Evolutionary conservation across 1,140 invertebrate species (phyloP).

Genomic region (Lasioglossum albipes): DNA sequence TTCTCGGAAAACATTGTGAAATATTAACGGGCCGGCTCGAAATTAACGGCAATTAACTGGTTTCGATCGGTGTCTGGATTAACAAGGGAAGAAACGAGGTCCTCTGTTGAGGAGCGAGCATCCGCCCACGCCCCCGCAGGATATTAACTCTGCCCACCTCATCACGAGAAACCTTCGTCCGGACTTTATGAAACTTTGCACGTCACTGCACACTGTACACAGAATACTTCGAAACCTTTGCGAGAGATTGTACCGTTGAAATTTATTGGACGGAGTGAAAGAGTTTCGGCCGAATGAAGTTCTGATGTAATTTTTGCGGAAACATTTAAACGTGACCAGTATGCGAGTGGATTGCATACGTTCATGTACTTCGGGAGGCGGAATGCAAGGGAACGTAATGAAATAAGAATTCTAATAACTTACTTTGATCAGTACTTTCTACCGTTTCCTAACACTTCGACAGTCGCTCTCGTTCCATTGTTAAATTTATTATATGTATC

Average conservation of each 20-base stretch:
- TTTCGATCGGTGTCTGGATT: background rate
- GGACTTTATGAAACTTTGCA: background rate
- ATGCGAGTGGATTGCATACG: no score
- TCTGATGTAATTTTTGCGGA: no score
- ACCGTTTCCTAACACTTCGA: no score
- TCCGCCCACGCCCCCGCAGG: background rate
- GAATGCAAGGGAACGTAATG: no score
- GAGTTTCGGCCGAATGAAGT: no score
- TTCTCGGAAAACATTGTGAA: background rate
- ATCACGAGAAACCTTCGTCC: background rate
- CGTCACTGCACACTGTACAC: background rate
- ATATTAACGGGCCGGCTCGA: background rate
- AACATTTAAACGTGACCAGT: no score
- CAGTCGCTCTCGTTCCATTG: no score
- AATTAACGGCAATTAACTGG: constrained; percentile 1
- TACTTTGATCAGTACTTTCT: no score
- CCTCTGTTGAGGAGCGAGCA: background rate
- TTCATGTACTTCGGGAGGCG: no score
- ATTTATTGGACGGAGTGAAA: no score
- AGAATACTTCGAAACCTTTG: background rate
- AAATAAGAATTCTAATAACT: no score
- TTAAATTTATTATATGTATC: no score
- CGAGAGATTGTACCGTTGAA: background rate
- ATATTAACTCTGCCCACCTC: background rate
- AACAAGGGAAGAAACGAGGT: background rate